phyloP scores from a whole-genome alignment of 2,888 invertebrate genomes.

The Caenorhabditis zanzibari region DNA sequence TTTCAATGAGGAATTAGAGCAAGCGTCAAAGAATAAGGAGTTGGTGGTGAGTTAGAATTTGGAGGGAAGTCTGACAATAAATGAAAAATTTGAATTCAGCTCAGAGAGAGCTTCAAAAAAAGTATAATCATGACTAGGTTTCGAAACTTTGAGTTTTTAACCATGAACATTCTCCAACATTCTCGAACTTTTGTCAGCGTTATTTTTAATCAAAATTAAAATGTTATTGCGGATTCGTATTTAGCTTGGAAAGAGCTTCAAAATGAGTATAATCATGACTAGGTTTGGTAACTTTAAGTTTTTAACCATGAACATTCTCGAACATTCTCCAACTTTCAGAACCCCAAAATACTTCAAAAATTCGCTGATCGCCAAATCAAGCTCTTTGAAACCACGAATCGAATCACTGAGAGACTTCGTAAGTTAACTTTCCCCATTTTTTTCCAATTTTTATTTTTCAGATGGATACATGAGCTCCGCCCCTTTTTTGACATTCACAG shows the following conservation, averaged over 20 bases:
- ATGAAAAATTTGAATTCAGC: no score
- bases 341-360: neutral
- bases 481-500: neutral
- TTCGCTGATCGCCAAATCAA: conserved; percentile 45
- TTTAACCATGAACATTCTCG: neutral
- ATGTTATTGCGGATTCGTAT: no score
- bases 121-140: conserved; percentile 1
- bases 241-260: neutral
- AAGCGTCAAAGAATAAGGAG: conserved; percentile 32
- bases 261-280: conserved; percentile 1
- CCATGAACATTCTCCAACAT: no score
- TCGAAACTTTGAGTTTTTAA: neutral
- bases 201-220: no score
- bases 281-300: neutral
- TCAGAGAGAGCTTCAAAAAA: neutral
- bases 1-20: conserved; percentile 46
- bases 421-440: neutral
- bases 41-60: conserved; percentile 37
- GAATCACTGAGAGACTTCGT: conserved; percentile 37
- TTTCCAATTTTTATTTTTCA: neutral
- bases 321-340: neutral
- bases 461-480: conserved; percentile 1
- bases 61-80: no score
- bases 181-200: neutral
- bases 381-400: conserved; percentile 41